Evolutionary conservation across 2,113 vertebrate species (phyloP).

Genomic region (Alligator sinensis): DNA sequence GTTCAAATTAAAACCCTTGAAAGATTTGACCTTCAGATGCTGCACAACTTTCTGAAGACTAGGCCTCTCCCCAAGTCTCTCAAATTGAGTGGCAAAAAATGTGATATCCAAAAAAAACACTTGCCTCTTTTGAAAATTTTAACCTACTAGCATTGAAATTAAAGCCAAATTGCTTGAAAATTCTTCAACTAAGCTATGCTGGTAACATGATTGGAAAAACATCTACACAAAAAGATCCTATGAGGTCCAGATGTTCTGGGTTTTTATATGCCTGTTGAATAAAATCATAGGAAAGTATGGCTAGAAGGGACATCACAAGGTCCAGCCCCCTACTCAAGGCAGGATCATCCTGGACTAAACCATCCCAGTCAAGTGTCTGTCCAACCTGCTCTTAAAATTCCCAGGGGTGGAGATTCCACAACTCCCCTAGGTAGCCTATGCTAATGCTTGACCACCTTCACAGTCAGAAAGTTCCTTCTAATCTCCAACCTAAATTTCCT

Average conservation of each 20-base stretch:
- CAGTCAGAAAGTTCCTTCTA: no score
- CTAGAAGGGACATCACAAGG: no score
- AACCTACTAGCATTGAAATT: background rate
- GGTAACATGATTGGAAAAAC: background rate
- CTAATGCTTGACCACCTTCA: no score
- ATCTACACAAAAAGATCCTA: background rate
- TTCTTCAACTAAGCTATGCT: background rate
- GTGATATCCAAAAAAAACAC: background rate
- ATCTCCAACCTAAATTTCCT: no score
- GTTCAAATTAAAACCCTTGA: background rate
- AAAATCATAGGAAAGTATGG: no score
- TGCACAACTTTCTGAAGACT: background rate
- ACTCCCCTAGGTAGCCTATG: no score
- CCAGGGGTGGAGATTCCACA: no score
- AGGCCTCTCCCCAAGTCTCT: background rate
- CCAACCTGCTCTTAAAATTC: no score
- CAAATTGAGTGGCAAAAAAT: background rate
- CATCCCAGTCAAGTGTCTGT: no score
- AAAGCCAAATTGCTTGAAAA: constrained; percentile 1
- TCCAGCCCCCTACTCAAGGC: no score
- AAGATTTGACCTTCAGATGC: background rate
- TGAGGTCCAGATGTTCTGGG: background rate
- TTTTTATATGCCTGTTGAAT: background rate
- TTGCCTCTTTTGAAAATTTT: background rate
- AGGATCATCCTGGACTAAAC: no score